Evolutionary conservation across 2,797 vertebrate genomes (phyloP).

Genomic region (Xenops minutus): DNA sequence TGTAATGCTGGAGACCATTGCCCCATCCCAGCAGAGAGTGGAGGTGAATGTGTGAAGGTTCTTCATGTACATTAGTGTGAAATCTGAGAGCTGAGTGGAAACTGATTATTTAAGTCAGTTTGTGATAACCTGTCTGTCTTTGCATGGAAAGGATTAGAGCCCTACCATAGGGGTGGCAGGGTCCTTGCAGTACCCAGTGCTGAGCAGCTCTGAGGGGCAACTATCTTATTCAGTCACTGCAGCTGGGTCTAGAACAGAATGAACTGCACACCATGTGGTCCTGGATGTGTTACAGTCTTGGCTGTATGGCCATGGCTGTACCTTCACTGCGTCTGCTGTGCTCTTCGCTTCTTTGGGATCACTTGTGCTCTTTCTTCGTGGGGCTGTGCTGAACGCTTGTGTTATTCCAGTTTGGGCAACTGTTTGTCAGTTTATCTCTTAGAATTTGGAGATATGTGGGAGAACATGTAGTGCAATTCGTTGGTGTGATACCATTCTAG

Average conservation of each 20-base stretch:
- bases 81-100: not conserved
- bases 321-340: not conserved
- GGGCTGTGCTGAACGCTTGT: not conserved
- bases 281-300: not conserved
- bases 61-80: not conserved
- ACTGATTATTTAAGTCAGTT: not conserved
- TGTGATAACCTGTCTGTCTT: not conserved
- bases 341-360: not conserved
- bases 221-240: not conserved
- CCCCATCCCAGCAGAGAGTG: not conserved
- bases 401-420: not conserved
- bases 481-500: not conserved
- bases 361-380: accelerated
- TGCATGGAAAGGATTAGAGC: not conserved
- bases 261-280: accelerated
- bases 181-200: not conserved
- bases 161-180: not conserved
- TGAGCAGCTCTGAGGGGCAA: not conserved
- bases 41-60: not conserved
- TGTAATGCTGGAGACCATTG: not conserved
- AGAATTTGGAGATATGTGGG: not conserved
- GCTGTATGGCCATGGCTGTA: not conserved
- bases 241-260: not conserved
- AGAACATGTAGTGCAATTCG: not conserved
- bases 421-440: not conserved